A percentile compares a stretch with the other conserved stretches of the same genome.
These are phyloP conservation scores for Diabrotica balteata DNA, from an alignment of 2,888 invertebrate genomes.

Conservation along the genomic window DNA sequence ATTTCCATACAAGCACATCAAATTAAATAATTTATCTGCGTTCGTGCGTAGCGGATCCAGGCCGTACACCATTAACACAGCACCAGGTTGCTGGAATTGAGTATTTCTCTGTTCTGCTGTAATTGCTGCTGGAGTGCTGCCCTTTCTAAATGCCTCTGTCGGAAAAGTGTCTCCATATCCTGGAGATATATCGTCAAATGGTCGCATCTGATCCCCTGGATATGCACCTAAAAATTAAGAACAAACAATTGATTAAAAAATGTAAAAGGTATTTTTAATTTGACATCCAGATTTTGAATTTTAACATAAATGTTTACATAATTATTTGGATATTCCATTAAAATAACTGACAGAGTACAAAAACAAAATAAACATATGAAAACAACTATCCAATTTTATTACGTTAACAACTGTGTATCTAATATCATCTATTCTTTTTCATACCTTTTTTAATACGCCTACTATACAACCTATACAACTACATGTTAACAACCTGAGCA, in stretches of 20 bases:
- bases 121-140: conserved; percentile 49
- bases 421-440: too few species aligned
- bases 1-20: conserved; percentile 98
- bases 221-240: conserved; percentile 54
- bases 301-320: background rate
- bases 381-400: too few species aligned
- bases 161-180: conserved; percentile 52
- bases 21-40: conserved; percentile 95
- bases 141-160: conserved; percentile 60
- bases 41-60: conserved; percentile 93
- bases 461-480: too few species aligned
- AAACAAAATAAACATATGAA: too few species aligned
- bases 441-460: too few species aligned
- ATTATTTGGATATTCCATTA: too few species aligned
- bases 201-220: conserved; percentile 46
- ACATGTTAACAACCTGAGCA: too few species aligned
- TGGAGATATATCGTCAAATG: conserved; percentile 61
- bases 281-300: background rate
- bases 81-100: conserved; percentile 72
- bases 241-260: background rate
- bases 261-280: background rate
- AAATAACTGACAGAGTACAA: too few species aligned
- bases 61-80: conserved; percentile 98
- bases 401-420: too few species aligned
- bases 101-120: conserved; percentile 55